Evolutionary conservation across 2,113 vertebrate species (phyloP), one percentile per base, ranked within the genome.

Genomic region (Lichenostomus cassidix): DNA sequence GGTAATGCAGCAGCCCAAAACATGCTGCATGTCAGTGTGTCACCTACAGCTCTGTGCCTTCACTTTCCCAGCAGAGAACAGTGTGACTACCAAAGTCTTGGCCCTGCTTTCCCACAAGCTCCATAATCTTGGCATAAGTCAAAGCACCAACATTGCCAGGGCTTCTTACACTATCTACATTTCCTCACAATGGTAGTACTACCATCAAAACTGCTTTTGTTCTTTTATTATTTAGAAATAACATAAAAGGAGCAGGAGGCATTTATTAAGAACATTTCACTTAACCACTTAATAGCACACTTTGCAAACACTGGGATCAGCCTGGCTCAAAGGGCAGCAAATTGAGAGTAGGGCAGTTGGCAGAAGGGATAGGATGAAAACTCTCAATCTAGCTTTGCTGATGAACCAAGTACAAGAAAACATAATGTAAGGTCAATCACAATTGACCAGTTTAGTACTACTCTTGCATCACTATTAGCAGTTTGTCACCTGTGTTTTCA

Each of bases 1-100:
- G 27, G 7, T 80, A 60, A 56, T 10, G 12, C 60, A 87, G 68
- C 1, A 1, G 23, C 49, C 63, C 77, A 80, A 33, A 25, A 28
- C 1, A 1, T n/a, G n/a, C 41, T 50, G 35, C 41, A 52, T 8
- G 25, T 37, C 29, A 65, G 6, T 0, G 1, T 33, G 19, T 25
- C n/a, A 62, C 76, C 37, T 83, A 12, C 17, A 31, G 4, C 41
- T 55, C 83, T 52, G 29, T 47, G n/a, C 37, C 24, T 82, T 13
- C 46, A 13, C 29, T 44, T 52, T 69, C 35, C 37, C 56, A 58
- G 13, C 14, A 65, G 11, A 69, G 24, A 70, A 20, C 11, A 49
- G 16, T 2, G 1, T 46, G 55, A 52, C 7, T 2, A 0, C 20
- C 44, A 52, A 74, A 59, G 15, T 31, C 41, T 46, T 39, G 18